Evolutionary conservation across 2,888 invertebrate genomes (phyloP).

Genomic region (Epinotia demarniana): DNA sequence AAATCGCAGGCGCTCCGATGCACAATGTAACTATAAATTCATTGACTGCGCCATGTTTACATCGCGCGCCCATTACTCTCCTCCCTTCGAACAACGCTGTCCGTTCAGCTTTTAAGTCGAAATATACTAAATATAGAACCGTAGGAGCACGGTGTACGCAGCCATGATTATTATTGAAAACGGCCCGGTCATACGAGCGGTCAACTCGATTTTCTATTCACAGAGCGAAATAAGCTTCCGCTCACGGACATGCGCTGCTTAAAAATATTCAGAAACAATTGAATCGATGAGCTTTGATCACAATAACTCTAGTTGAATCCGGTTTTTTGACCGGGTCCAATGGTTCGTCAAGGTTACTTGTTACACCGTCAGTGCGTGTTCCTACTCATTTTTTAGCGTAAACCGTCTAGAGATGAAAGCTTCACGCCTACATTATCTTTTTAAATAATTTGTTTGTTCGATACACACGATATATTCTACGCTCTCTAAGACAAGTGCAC

Average conservation of each 20-base stretch:
- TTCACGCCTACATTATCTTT: slow-evolving; percentile 15
- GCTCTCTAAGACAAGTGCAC: slow-evolving; percentile 31
- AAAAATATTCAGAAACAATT: slow-evolving; percentile 69
- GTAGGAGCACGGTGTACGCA: slow-evolving; percentile 27
- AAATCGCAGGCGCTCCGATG: slow-evolving; percentile 28
- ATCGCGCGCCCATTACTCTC: slow-evolving; percentile 44
- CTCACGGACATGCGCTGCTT: slow-evolving; percentile 72
- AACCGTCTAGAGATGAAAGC: slow-evolving; percentile 30
- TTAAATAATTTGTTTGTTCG: slow-evolving; percentile 5
- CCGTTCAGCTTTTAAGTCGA: slow-evolving; percentile 45
- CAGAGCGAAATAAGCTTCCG: slow-evolving; percentile 68
- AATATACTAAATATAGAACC: slow-evolving; percentile 39
- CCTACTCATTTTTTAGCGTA: slow-evolving; percentile 16
- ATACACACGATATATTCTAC: background rate
- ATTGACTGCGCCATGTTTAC: slow-evolving; percentile 43
- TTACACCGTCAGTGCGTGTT: slow-evolving; percentile 12
- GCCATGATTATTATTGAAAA: slow-evolving; percentile 44
- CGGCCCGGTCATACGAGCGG: slow-evolving; percentile 50
- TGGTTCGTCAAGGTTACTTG: slow-evolving; percentile 36
- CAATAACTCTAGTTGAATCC: slow-evolving; percentile 47
- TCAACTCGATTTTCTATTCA: slow-evolving; percentile 71
- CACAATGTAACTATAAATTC: slow-evolving; percentile 43
- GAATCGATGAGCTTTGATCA: slow-evolving; percentile 58
- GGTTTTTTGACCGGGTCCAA: slow-evolving; percentile 43
- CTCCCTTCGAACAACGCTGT: slow-evolving; percentile 42